Percentiles rank a stretch among this genome's conserved stretches.
These are phyloP conservation scores for Brachymystax lenok DNA, from an alignment of 2,797 vertebrate species.

Conservation along the genomic window DNA sequence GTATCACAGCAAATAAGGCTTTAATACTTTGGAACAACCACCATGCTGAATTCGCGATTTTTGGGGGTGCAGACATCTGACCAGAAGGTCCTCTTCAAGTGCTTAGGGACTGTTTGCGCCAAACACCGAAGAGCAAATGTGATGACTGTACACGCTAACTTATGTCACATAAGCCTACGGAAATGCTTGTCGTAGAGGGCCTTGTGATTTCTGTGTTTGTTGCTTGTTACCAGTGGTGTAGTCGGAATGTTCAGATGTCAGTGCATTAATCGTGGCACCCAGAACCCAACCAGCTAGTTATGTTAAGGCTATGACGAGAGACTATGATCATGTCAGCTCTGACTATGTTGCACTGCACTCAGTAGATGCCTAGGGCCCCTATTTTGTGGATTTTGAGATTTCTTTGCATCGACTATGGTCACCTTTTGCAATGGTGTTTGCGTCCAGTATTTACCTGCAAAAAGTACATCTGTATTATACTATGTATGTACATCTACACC, in stretches of 20 bases:
- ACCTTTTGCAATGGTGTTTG: too few species aligned
- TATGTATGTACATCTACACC: not conserved
- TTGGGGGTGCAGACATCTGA: not conserved
- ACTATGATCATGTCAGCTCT: too few species aligned
- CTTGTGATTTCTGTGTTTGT: too few species aligned
- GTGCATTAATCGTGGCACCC: not conserved
- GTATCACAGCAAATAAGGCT: not conserved
- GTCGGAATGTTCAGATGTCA: not conserved
- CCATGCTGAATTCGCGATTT: not conserved
- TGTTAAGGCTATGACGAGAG: not conserved
- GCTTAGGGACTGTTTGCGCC: not conserved
- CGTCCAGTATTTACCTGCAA: too few species aligned
- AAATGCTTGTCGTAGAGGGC: not conserved
- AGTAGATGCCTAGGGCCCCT: too few species aligned
- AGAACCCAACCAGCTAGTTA: not conserved
- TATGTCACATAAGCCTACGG: not conserved
- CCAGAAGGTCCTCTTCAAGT: not conserved
- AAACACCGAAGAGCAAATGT: not conserved
- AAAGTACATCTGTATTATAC: not conserved
- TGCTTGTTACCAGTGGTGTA: too few species aligned
- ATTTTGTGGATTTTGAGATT: too few species aligned
- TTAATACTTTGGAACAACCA: not conserved
- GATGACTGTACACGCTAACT: not conserved
- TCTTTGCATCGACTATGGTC: not conserved
- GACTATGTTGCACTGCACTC: too few species aligned